Conservation (phyloP, 2,113 vertebrate species). For the Labeo catla region DNA sequence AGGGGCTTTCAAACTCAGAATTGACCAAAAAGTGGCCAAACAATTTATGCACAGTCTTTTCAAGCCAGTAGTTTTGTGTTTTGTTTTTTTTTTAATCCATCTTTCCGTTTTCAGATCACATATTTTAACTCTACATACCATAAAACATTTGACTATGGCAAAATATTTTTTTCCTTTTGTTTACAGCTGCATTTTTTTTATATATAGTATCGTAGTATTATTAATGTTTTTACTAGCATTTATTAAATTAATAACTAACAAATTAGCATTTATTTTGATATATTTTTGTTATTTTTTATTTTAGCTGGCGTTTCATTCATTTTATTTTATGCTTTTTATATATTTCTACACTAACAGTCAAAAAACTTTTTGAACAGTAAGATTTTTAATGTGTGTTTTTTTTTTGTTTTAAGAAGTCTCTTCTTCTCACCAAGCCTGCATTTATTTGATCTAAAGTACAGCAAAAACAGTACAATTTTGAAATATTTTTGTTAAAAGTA, state of each 20-base stretch:
- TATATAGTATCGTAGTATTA: not conserved
- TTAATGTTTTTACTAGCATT: not conserved
- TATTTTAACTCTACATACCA: not conserved
- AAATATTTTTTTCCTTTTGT: not conserved
- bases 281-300: not conserved
- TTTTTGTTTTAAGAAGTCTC: too few relatives aligned
- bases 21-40: not conserved
- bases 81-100: not conserved
- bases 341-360: too few relatives aligned
- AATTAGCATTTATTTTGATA: not conserved
- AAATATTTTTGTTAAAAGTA: too few relatives aligned
- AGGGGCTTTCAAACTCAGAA: not conserved
- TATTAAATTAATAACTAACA: too few relatives aligned
- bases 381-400: too few relatives aligned
- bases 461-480: too few relatives aligned
- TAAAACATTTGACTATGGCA: not conserved
- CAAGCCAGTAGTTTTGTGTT: not conserved
- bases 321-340: not conserved
- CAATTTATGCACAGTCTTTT: not conserved
- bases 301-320: not conserved
- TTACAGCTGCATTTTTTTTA: not conserved
- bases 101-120: not conserved
- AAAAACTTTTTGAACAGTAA: too few relatives aligned
- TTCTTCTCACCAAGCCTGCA: too few relatives aligned
- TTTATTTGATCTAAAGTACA: too few relatives aligned